phyloP scores from a whole-genome alignment of 2,113 vertebrate species.

The Riparia riparia region DNA sequence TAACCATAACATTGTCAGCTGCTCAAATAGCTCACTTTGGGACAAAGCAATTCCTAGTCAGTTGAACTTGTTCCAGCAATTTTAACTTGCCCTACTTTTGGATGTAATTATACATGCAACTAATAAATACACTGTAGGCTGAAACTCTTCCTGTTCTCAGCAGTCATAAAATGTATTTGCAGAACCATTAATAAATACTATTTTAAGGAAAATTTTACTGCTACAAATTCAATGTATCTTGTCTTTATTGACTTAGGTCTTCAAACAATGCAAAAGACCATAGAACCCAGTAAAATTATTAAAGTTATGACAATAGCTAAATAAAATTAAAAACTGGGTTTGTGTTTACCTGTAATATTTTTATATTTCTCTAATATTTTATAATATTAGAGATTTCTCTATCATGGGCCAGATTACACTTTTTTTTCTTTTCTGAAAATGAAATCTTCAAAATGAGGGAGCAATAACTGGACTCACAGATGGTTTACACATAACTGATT shows the following conservation, averaged over 20 bases:
- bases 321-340: not conserved
- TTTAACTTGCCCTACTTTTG: not conserved
- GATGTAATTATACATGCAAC: not conserved
- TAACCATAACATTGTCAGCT: not conserved
- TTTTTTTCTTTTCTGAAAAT: not conserved
- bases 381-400: too few species aligned
- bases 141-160: not conserved
- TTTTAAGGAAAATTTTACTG: not conserved
- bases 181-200: not conserved
- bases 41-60: not conserved
- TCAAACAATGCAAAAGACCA: not conserved
- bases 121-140: not conserved
- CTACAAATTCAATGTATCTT: not conserved
- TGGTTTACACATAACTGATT: not conserved
- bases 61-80: not conserved
- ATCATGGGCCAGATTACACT: too few species aligned
- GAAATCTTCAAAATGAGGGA: not conserved
- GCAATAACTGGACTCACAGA: not conserved
- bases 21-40: not conserved
- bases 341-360: not conserved
- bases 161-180: not conserved
- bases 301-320: not conserved
- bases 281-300: not conserved
- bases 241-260: not conserved
- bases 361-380: too few species aligned